phyloP scores from a whole-genome alignment of 2,888 invertebrate species.

The Fragum whitleyi region DNA sequence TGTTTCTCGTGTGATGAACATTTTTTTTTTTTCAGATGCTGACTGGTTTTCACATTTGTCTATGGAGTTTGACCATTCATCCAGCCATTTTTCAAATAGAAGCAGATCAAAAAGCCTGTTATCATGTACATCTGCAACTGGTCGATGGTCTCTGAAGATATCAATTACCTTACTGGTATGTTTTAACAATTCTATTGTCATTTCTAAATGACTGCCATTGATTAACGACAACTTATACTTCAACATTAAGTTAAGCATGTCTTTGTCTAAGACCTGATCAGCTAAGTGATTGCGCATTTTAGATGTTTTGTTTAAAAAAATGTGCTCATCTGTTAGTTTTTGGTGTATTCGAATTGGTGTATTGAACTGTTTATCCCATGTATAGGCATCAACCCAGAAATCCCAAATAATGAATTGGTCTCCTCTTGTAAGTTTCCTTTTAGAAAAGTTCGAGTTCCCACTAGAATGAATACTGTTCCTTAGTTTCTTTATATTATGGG shows the following conservation, averaged over 20 bases:
- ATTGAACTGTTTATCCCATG: conserved; percentile 40
- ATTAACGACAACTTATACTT: conserved; percentile 32
- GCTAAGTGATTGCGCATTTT: conserved; percentile 49
- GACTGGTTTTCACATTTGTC: conserved; percentile 3
- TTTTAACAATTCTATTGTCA: conserved; percentile 34
- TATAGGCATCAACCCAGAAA: conserved; percentile 41
- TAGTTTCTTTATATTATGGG: conserved; percentile 46
- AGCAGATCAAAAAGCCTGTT: conserved; percentile 22
- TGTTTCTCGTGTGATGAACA: conserved; percentile 47
- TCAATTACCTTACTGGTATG: conserved; percentile 41
- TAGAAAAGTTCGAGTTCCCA: conserved; percentile 23
- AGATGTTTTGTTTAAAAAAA: conserved; percentile 32
- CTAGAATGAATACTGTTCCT: conserved; percentile 44
- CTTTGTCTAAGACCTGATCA: conserved; percentile 32
- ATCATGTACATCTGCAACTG: conserved; percentile 37
- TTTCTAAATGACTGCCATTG: conserved; percentile 36
- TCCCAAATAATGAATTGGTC: conserved; percentile 36
- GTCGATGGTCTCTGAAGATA: conserved; percentile 44
- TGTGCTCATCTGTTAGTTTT: conserved; percentile 50
- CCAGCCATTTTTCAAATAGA: conserved; percentile 33
- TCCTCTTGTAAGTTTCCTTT: conserved; percentile 26
- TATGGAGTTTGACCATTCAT: conserved; percentile 30
- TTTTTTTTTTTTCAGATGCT: conserved; percentile 38
- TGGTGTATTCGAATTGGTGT: conserved; percentile 36
- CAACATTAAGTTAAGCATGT: conserved; percentile 40